phyloP scores from a whole-genome alignment of 2,113 vertebrate genomes.

The Albula goreensis region DNA sequence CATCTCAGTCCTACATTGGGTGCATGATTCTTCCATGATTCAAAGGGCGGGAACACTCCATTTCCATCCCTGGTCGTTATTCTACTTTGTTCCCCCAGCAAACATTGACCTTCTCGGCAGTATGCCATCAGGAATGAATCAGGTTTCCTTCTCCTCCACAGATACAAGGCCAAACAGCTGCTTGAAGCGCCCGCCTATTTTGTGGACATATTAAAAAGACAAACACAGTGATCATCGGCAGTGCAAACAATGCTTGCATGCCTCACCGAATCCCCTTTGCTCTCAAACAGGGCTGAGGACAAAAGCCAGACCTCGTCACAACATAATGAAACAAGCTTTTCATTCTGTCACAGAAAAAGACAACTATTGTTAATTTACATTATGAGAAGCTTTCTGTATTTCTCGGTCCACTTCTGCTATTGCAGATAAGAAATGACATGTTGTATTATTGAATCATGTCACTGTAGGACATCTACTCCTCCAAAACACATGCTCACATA shows the following conservation, averaged over 20 bases:
- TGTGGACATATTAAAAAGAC: slow-evolving; percentile 4
- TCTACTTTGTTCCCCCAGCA: not conserved
- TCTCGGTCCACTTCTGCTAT: not conserved
- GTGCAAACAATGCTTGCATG: not conserved
- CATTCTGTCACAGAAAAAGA: not conserved
- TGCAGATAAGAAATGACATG: slow-evolving; percentile 1
- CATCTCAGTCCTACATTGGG: not conserved
- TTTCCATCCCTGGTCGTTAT: not conserved
- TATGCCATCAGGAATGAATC: not conserved
- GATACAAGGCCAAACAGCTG: not conserved
- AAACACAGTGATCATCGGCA: not conserved
- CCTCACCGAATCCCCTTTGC: not conserved
- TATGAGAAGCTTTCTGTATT: not conserved
- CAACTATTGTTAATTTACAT: not conserved
- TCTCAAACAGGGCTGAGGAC: not conserved
- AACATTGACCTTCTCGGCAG: not conserved
- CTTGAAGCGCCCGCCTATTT: not conserved
- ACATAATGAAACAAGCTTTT: not conserved
- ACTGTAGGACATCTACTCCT: not conserved
- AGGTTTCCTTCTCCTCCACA: not conserved
- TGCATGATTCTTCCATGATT: not conserved
- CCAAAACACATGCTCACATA: not conserved
- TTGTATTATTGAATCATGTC: not conserved
- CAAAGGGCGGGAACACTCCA: not conserved
- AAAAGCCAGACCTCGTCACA: not conserved